Percentiles rank a stretch among this genome's conserved stretches.
Conservation (phyloP, 2,797 vertebrate species). For the Antrozous pallidus region DNA sequence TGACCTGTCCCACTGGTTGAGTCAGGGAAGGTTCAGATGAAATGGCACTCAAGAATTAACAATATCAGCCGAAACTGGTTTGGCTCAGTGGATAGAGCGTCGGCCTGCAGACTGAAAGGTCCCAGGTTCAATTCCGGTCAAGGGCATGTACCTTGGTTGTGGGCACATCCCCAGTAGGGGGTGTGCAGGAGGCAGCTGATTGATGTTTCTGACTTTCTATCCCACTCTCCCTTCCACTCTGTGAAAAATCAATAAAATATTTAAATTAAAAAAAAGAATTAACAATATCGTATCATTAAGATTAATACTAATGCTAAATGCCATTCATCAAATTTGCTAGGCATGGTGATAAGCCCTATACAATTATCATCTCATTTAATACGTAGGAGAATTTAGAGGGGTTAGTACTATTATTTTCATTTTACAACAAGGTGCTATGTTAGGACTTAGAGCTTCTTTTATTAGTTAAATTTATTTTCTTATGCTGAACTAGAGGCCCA, state of each 20-base stretch:
- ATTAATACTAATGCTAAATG: neutral
- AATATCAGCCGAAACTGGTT: no score
- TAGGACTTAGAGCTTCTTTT: neutral
- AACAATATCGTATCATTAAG: neutral
- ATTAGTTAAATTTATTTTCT: neutral
- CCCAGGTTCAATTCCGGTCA: no score
- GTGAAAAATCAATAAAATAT: no score
- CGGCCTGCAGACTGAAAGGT: no score
- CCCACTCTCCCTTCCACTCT: no score
- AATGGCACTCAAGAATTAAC: neutral
- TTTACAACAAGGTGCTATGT: neutral
- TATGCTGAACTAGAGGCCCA: neutral
- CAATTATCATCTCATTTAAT: neutral
- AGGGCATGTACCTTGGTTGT: no score
- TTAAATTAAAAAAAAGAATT: no score
- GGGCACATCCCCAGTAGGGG: no score
- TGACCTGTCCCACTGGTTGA: neutral
- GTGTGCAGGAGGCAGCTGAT: no score
- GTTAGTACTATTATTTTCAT: neutral
- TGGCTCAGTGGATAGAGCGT: no score
- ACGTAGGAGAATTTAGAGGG: neutral
- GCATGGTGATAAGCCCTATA: neutral
- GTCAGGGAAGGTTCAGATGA: neutral
- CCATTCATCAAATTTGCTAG: neutral
- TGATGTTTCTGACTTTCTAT: no score